Conservation (phyloP, 2,113 vertebrate genomes). For the Sclerurus mexicanus region DNA sequence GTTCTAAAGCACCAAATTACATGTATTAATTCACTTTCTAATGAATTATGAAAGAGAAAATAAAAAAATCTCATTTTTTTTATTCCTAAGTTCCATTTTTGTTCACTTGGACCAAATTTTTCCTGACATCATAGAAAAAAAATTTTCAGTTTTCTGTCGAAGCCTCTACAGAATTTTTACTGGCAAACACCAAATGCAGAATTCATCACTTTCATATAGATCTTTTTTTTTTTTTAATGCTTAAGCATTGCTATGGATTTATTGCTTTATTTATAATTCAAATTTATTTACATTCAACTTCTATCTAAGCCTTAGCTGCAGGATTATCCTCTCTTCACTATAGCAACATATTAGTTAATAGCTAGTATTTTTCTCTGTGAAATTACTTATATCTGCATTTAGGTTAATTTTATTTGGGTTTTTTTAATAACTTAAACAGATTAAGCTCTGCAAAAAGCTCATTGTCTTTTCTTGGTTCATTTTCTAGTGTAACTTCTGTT, state of each 20-base stretch:
- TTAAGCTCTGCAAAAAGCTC: neutral
- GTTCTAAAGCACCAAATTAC: neutral
- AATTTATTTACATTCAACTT: neutral
- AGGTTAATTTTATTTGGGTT: neutral
- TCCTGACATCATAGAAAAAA: neutral
- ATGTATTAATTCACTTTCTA: neutral
- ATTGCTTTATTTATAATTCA: neutral
- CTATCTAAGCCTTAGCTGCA: neutral
- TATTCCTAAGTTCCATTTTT: neutral
- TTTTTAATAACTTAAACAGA: neutral
- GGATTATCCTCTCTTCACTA: neutral
- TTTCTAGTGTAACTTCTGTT: neutral
- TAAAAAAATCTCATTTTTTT: neutral
- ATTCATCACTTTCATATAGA: neutral
- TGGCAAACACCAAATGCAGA: neutral
- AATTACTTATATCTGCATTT: neutral
- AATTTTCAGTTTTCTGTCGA: neutral
- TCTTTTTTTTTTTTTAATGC: neutral
- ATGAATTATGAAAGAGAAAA: neutral
- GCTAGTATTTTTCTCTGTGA: neutral
- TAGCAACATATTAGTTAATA: neutral
- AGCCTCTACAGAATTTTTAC: neutral
- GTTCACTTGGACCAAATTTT: neutral
- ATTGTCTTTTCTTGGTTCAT: neutral
- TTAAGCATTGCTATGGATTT: neutral